Evolutionary conservation across 2,797 vertebrate species (phyloP).

Genomic region (Fringilla coelebs): DNA sequence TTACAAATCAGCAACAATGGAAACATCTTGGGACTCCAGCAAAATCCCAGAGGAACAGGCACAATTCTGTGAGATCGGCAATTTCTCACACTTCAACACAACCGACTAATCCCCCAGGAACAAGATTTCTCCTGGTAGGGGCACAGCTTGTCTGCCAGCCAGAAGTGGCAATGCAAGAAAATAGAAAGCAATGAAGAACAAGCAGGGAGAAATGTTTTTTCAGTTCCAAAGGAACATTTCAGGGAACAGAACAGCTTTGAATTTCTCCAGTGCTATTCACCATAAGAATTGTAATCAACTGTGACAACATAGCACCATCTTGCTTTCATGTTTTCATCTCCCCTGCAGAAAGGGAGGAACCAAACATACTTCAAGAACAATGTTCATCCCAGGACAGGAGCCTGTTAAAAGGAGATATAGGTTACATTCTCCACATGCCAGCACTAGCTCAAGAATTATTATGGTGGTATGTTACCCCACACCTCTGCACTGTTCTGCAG

Average conservation of each 20-base stretch:
- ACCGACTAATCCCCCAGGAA: not conserved
- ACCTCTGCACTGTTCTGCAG: not conserved
- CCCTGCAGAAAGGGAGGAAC: not conserved
- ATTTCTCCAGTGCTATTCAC: constrained; percentile 21
- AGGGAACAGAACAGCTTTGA: not conserved
- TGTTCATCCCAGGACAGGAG: not conserved
- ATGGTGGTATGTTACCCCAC: not conserved
- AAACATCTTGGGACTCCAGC: constrained; percentile 1
- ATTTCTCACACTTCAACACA: not conserved
- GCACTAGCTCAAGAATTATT: not conserved
- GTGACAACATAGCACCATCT: not conserved
- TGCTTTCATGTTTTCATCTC: not conserved
- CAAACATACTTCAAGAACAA: not conserved
- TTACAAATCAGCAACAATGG: not conserved
- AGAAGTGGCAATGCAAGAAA: not conserved
- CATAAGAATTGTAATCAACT: not conserved
- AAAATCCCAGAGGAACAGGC: not conserved
- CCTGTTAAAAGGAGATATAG: not conserved
- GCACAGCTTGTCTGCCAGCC: not conserved
- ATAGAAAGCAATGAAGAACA: not conserved
- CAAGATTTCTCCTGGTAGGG: not conserved
- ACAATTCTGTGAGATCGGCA: not conserved
- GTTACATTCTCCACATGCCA: not conserved
- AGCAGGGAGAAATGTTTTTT: not conserved
- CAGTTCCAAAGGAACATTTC: not conserved